Evolutionary conservation across 2,113 vertebrate genomes (phyloP), one percentile per base, ranked within the genome.

Genomic region (Meleagris gallopavo): DNA sequence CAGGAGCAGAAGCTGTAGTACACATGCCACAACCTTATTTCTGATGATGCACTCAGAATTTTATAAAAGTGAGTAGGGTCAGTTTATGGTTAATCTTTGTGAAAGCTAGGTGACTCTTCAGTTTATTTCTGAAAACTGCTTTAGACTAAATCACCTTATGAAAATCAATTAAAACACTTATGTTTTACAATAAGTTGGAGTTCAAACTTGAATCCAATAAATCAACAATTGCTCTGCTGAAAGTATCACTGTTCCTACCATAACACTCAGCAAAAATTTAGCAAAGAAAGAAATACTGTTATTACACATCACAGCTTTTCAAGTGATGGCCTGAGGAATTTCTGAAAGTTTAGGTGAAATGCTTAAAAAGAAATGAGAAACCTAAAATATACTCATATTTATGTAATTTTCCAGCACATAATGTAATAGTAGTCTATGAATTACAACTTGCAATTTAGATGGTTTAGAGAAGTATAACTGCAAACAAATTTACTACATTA

Each of bases 401-500:
- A 72, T 70, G 36, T 74, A 75, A 38, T 19, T 10, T 92, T 95
- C 86, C 5, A 13, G 32, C 25, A 90, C 36, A 41, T 69, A 77
- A 83, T 36, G 38, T 58, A 77, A 25, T 73, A 89, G 82, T 71
- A 92, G 58, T 66, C 18, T 79, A 80, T 86, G 85, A 92, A 94
- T 89, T 96, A 73, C 5, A 54, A 30, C 2, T 66, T 77, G 15
- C 45, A 89, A 89, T 85, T 92, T 77, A 85, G 55, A 73, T 40
- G 6, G 58, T 87, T 82, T 83, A 79, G 25, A 74, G 11, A 88
- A 94, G 70, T 89, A 67, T 27, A 85, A 79, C 19, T 41, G 77
- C 74, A 94, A 71, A 78, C 30, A 86, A 91, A 80, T 86, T 65
- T 79, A 34, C 4, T 15, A 86, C 80, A 62, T 18, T 64, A 5